Base-by-base conservation (phyloP, 2,797 vertebrate species). In the Sandelia bainsii region DNA sequence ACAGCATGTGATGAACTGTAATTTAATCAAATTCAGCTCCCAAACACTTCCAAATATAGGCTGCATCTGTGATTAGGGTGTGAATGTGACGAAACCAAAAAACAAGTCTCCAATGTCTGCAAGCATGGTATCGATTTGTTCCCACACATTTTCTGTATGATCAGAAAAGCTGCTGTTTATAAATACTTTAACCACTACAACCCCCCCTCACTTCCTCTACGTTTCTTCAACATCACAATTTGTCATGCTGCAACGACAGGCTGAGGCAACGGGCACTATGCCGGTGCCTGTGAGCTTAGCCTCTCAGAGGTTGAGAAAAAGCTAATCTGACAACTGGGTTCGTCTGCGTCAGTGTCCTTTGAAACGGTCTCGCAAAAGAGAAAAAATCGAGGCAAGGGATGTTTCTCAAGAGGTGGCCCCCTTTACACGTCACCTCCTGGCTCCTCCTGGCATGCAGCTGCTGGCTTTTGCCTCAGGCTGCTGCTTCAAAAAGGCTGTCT, bases 251-350 rank as follows among this genome's bases (percentile, higher is more conserved):
- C 84, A 91, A 73, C 44, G 71, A 70, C 72, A 77, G 80, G 78
- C 88, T 56, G 65, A 85, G 73, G 82, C 72, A 77, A 13, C 17
- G 77, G 65, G 44, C 82, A 80, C 88, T 75, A 77, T 76, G 83
- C 75, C 87, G 77, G 73, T 84, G 85, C 87, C 85, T 73, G 81
- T 64, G 81, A 89, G 81, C 64, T 20, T 25, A 81, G 82, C 69
- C 75, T 72, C 76, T 78, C 56, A 8, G 70, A 73, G 84, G 51
- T 67, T 93, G 91, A 92, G 78, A 81, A 70, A 81, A 86, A 93
- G 84, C 84, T 19, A 44, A 90, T 80, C 79, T 92, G 93, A 93
- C 91, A 90, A 78, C 89, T 82, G 85, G 80, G 81, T 86, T 87
- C 77, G 72, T 76, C 84, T 86, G 87, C 77, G 75, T 90, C 90